These are phyloP conservation scores for Pomacea maculata DNA, from an alignment of 1,140 invertebrate species.

Conservation along the genomic window DNA sequence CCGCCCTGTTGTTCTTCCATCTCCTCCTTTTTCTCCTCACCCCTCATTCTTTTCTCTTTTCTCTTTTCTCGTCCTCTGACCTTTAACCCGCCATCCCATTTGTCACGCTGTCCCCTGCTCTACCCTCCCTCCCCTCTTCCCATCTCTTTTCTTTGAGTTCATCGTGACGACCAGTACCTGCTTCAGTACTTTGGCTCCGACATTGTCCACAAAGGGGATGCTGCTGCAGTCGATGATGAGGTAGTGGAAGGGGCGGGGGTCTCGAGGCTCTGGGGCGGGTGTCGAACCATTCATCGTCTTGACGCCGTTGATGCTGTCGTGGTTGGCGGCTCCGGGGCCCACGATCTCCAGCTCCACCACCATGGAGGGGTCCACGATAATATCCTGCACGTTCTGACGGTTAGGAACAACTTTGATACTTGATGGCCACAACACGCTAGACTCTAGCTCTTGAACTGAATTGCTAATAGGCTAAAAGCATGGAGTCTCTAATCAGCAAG, in stretches of 20 bases:
- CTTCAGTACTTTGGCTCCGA: slow-evolving; percentile 54
- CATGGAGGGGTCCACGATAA: slow-evolving; percentile 26
- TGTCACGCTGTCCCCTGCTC: no score
- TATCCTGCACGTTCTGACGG: slow-evolving; percentile 22
- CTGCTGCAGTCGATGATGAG: slow-evolving; percentile 56
- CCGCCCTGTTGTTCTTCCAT: no score
- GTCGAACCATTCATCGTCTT: slow-evolving; percentile 17
- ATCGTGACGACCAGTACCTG: slow-evolving; percentile 29
- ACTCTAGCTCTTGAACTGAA: no score
- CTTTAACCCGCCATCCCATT: no score
- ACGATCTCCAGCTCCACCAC: slow-evolving; percentile 31
- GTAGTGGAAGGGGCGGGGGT: slow-evolving; percentile 43
- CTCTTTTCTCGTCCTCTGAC: no score
- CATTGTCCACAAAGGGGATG: slow-evolving; percentile 55
- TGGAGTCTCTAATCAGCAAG: no score
- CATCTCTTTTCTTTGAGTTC: not conserved
- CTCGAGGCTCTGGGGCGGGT: slow-evolving; percentile 12
- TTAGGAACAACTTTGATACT: not conserved
- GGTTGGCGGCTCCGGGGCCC: not conserved
- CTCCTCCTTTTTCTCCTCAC: not conserved
- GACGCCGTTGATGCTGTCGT: slow-evolving; percentile 9
- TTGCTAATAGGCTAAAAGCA: no score
- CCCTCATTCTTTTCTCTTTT: no score
- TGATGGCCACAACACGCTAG: not conserved
- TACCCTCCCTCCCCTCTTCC: not conserved